A percentile compares a stretch with the other conserved stretches of the same genome.
Conservation (phyloP, 2,797 vertebrate genomes). For the Pipistrellus pygmaeus region DNA sequence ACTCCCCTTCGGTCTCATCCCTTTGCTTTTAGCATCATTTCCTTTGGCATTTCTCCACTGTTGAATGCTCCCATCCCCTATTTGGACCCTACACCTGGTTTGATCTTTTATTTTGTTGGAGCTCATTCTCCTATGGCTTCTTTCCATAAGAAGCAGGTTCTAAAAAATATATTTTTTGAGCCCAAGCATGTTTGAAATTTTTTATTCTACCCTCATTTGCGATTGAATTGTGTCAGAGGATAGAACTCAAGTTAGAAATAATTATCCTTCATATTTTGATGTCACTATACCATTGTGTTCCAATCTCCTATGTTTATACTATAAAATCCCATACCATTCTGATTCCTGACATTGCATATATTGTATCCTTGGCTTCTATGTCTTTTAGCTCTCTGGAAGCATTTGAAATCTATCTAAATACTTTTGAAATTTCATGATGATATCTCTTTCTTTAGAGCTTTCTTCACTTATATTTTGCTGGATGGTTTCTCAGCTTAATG, state of each 20-base stretch:
- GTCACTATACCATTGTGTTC: not conserved
- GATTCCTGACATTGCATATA: not conserved
- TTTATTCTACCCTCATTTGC: not conserved
- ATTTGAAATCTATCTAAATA: not conserved
- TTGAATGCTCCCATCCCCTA: not conserved
- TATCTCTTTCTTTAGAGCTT: not conserved
- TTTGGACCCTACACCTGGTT: not conserved
- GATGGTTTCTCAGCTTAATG: not conserved
- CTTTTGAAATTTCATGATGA: not conserved
- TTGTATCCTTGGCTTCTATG: not conserved
- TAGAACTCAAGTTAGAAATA: not conserved
- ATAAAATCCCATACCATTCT: not conserved
- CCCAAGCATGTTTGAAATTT: not conserved
- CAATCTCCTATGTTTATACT: not conserved
- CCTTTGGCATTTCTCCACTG: not conserved
- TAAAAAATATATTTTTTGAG: slow-evolving; percentile 13
- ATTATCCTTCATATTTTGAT: not conserved
- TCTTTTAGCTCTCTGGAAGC: not conserved
- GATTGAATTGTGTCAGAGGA: not conserved
- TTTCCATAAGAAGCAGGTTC: not conserved
- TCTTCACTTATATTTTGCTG: not conserved
- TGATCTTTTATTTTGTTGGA: not conserved
- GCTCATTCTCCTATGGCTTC: not conserved
- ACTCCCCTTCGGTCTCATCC: not conserved
- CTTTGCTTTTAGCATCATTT: not conserved